These are phyloP conservation scores for Leucopsar rothschildi DNA, from an alignment of 2,113 vertebrate genomes.

Conservation along the genomic window DNA sequence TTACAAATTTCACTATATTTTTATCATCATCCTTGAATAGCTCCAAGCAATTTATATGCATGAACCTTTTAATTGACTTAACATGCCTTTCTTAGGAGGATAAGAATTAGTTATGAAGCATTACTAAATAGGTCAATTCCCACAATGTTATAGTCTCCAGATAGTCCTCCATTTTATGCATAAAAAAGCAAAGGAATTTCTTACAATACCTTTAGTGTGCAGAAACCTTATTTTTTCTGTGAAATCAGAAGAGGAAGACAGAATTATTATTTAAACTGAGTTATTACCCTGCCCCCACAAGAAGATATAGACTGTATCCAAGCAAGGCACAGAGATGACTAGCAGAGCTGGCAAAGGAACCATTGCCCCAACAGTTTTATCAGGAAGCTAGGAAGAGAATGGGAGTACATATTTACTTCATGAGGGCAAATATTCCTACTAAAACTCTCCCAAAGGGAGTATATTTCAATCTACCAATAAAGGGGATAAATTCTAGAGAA, in stretches of 20 bases:
- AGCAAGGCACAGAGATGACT: not conserved
- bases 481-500: not conserved
- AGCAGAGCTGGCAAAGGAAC: not conserved
- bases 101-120: not conserved
- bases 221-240: not conserved
- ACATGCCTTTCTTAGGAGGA: not conserved
- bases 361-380: not conserved
- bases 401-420: not conserved
- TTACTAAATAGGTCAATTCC: conserved; percentile 21
- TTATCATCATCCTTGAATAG: not conserved
- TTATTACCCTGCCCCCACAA: not conserved
- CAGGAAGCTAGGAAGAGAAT: not conserved
- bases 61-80: conserved; percentile 19
- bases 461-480: not conserved
- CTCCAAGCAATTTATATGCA: not conserved
- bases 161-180: not conserved
- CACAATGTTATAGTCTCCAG: not conserved
- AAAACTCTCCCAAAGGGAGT: not conserved
- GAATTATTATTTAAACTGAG: not conserved
- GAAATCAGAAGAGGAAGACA: not conserved
- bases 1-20: not conserved
- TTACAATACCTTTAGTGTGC: not conserved
- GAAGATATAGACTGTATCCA: not conserved
- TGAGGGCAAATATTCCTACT: not conserved
- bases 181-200: not conserved